Conservation (phyloP, 2,113 vertebrate genomes). For the Tyrannus savana region DNA sequence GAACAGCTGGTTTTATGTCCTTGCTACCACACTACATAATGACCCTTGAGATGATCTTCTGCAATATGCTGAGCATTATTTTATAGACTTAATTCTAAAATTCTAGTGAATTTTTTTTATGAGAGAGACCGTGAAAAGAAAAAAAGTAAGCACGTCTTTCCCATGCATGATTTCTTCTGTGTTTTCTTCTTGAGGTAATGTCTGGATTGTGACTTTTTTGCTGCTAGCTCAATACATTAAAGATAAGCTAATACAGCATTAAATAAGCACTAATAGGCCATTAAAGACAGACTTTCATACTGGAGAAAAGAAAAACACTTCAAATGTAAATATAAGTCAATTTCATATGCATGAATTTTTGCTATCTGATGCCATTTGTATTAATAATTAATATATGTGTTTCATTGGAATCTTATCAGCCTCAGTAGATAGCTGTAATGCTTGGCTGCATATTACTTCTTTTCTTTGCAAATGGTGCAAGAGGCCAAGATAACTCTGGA, state of each 20-base stretch:
- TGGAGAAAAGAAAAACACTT: background rate
- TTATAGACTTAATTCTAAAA: background rate
- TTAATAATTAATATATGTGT: conserved; percentile 45
- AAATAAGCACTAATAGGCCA: conserved; percentile 40
- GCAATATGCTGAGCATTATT: background rate
- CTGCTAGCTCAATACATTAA: conserved; percentile 5
- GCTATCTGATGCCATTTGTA: conserved; percentile 19
- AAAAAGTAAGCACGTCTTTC: background rate
- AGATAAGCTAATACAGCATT: conserved; percentile 35
- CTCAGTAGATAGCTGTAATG: background rate
- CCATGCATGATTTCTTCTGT: background rate
- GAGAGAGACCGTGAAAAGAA: background rate
- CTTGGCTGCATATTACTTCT: background rate
- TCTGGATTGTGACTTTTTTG: conserved; percentile 5
- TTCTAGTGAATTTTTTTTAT: background rate
- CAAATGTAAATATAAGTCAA: conserved; percentile 33
- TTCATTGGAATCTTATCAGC: background rate
- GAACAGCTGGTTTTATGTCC: background rate
- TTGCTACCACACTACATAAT: background rate
- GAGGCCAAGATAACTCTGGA: background rate
- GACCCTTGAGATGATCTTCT: background rate
- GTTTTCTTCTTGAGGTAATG: conserved; percentile 8
- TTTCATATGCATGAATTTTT: conserved; percentile 10
- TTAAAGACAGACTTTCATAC: conserved; percentile 19
- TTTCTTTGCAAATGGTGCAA: background rate